These are phyloP conservation scores for fruit fly (Drosophila melanogaster) DNA, from an alignment of 1,140 invertebrate genomes.

Conservation along the genomic window Release_6_plus_ISO1_MT NT_033777.3:14926001-14926500, in stretches of 20 bases:
- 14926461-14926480: too few species aligned
- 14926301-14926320: neutral
- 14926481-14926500: too few species aligned
- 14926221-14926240: conserved; percentile 33
- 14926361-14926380: conserved; percentile 67
- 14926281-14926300: neutral
- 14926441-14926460: neutral
- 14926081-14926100: conserved; percentile 26
- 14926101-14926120: neutral
- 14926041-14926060: conserved; percentile 33
- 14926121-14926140: conserved; percentile 11
- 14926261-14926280: conserved; percentile 36
- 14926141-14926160: conserved; percentile 67
- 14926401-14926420: conserved; percentile 7
- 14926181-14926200: conserved; percentile 67
- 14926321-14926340: neutral
- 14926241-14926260: conserved; percentile 51
- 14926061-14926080: conserved; percentile 66
- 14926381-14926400: conserved; percentile 23
- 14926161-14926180: conserved; percentile 65
- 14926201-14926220: conserved; percentile 74
- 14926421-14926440: conserved; percentile 6
- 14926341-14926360: conserved; percentile 28
- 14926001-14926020: conserved; percentile 13
- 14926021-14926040: conserved; percentile 69